These are phyloP conservation scores for Drosophila erecta DNA, from an alignment of 1,140 invertebrate genomes.

Conservation along the genomic window DNA sequence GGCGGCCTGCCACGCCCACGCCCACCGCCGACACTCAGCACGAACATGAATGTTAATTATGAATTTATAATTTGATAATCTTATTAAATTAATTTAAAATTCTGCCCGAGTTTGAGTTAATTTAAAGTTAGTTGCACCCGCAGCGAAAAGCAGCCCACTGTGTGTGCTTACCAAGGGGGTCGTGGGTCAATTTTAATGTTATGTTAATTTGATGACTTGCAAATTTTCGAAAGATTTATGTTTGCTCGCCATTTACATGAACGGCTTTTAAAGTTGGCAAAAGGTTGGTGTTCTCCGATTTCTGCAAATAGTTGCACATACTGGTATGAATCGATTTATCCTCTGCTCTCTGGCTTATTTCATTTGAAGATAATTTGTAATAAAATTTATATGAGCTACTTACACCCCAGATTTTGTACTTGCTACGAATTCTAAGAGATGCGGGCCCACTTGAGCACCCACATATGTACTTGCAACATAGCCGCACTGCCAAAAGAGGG, in stretches of 20 bases:
- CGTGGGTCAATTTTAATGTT: slow-evolving; percentile 54
- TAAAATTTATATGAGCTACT: too few relatives aligned
- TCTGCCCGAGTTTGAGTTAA: slow-evolving; percentile 76
- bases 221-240: slow-evolving; percentile 30
- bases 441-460: too few relatives aligned
- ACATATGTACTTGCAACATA: not conserved
- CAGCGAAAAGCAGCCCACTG: not conserved
- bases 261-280: not conserved
- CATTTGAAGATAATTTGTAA: too few relatives aligned
- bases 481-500: not conserved
- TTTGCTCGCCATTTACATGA: slow-evolving; percentile 10
- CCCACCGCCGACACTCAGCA: not conserved
- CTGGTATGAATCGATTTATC: too few relatives aligned
- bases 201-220: slow-evolving; percentile 63
- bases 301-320: too few relatives aligned
- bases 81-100: slow-evolving; percentile 83
- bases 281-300: not conserved
- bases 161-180: slow-evolving; percentile 8
- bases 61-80: slow-evolving; percentile 82
- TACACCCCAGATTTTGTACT: too few relatives aligned
- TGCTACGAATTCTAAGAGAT: too few relatives aligned
- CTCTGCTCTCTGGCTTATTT: too few relatives aligned
- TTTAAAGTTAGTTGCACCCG: slow-evolving; percentile 64
- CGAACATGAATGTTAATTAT: slow-evolving; percentile 77
- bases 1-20: not conserved